Conservation (phyloP, 2,888 invertebrate genomes). For the Bedellia somnulentella region DNA sequence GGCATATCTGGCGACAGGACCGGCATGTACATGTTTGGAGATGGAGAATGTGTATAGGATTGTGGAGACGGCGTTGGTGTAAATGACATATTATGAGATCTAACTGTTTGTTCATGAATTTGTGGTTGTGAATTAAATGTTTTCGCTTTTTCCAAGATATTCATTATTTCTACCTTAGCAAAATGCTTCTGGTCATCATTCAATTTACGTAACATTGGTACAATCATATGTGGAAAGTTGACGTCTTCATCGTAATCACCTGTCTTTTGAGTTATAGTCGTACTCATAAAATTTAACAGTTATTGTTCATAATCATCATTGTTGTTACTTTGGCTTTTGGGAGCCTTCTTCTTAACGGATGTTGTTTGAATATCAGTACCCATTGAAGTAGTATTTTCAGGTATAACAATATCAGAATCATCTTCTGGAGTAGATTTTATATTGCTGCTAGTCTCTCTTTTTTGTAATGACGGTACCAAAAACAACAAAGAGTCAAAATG, state of each 20-base stretch:
- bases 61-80: too few species aligned
- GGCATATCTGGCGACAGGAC: too few species aligned
- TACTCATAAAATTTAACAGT: too few species aligned
- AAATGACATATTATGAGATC: too few species aligned
- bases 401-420: background rate
- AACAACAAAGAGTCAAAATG: background rate
- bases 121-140: background rate
- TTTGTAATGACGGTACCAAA: background rate
- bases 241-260: background rate
- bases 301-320: too few species aligned
- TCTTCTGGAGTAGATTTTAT: background rate
- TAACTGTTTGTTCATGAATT: background rate
- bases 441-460: background rate
- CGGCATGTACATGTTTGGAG: too few species aligned
- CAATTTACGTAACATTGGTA: background rate
- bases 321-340: too few species aligned
- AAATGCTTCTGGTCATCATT: background rate
- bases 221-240: background rate
- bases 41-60: too few species aligned
- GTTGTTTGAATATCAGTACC: background rate
- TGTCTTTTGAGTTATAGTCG: too few species aligned
- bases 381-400: background rate
- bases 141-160: background rate
- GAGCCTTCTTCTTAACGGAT: background rate
- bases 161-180: background rate